Conservation (phyloP, 2,888 invertebrate genomes). For the Anorthoa munda region DNA sequence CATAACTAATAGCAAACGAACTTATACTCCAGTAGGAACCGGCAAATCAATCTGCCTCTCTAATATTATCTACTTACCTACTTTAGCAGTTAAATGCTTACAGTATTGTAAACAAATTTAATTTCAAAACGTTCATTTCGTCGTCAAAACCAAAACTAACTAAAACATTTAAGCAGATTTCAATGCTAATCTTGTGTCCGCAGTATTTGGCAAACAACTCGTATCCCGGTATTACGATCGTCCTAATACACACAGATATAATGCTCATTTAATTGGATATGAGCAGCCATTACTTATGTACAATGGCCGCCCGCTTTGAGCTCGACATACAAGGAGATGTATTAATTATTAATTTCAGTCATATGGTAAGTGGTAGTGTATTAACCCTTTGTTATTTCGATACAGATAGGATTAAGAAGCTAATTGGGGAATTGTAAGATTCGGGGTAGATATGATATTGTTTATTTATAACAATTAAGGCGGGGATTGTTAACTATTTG, state of each 20-base stretch:
- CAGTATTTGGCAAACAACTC: conserved; percentile 37
- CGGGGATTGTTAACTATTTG: background rate
- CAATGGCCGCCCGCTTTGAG: conserved; percentile 67
- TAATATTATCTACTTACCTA: background rate
- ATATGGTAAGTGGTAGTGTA: conserved; percentile 42
- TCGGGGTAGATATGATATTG: background rate
- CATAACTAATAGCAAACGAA: background rate
- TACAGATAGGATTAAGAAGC: conserved; percentile 34
- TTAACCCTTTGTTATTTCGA: conserved; percentile 40
- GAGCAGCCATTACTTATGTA: conserved; percentile 73
- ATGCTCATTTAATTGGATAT: conserved; percentile 76
- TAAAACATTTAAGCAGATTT: conserved; percentile 11
- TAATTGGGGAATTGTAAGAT: conserved; percentile 28
- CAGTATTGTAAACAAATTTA: background rate
- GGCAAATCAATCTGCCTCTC: background rate
- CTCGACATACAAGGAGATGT: conserved; percentile 58
- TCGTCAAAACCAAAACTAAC: background rate
- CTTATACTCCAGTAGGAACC: background rate
- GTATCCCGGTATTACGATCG: conserved; percentile 44
- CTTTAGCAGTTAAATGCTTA: background rate
- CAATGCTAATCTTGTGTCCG: conserved; percentile 15
- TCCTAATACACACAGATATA: conserved; percentile 45
- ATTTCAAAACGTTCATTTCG: background rate
- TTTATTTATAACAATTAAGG: conserved; percentile 13
- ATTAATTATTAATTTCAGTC: conserved; percentile 66